Percentiles rank a stretch among this genome's conserved stretches.
Conservation (phyloP, 2,113 vertebrate genomes). For the Alectura lathami region DNA sequence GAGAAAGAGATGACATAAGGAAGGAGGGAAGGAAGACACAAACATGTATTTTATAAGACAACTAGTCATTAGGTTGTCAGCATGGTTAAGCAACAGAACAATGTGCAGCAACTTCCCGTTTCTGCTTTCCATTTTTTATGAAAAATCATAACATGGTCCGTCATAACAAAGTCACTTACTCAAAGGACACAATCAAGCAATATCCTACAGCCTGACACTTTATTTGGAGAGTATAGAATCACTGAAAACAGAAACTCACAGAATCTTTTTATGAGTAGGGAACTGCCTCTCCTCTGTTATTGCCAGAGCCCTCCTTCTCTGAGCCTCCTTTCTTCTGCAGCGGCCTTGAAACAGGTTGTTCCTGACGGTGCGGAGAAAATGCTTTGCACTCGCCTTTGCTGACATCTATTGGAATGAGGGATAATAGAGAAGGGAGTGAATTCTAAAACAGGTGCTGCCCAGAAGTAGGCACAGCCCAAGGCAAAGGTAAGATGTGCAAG, state of each 20-base stretch:
- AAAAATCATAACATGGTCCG: background rate
- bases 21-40: background rate
- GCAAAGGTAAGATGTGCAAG: background rate
- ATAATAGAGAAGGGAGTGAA: background rate
- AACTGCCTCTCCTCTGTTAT: background rate
- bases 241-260: slow-evolving; percentile 4
- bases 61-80: slow-evolving; percentile 1
- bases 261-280: background rate
- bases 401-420: slow-evolving; percentile 74
- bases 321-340: slow-evolving; percentile 62
- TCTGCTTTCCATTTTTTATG: background rate
- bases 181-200: background rate
- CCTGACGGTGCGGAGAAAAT: slow-evolving; percentile 70
- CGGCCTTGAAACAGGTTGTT: slow-evolving; percentile 66
- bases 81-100: background rate
- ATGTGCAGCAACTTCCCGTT: background rate
- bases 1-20: background rate
- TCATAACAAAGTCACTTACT: background rate
- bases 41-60: background rate
- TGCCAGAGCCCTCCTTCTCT: slow-evolving; percentile 42
- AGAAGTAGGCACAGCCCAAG: background rate
- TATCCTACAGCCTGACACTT: background rate
- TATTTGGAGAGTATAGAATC: background rate
- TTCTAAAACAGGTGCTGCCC: background rate
- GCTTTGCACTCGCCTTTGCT: slow-evolving; percentile 78